Conservation (phyloP, 2,113 vertebrate species). For the Peromyscus californicus region DNA sequence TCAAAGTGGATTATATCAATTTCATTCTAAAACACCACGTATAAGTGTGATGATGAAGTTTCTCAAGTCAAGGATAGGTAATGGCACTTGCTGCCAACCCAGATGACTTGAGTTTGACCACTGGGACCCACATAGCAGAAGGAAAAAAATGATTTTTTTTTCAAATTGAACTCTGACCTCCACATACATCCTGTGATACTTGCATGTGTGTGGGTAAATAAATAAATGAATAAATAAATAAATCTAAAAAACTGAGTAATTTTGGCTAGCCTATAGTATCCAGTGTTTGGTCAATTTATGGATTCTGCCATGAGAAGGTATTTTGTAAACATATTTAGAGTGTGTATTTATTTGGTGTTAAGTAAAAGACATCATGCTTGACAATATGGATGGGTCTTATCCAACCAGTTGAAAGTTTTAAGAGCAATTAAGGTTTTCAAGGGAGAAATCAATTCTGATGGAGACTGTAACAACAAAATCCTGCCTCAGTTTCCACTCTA, state of each 20-base stretch:
- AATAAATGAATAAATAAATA: neutral
- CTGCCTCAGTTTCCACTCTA: neutral
- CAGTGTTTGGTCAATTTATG: neutral
- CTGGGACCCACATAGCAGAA: neutral
- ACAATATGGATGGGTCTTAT: neutral
- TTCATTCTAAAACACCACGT: neutral
- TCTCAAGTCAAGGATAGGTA: neutral
- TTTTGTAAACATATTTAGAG: neutral
- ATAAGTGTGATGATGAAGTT: neutral
- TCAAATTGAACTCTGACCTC: neutral
- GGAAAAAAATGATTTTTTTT: neutral
- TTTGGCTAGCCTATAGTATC: neutral
- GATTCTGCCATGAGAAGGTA: neutral
- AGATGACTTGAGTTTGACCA: neutral
- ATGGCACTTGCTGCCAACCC: neutral
- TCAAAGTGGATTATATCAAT: neutral
- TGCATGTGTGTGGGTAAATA: neutral
- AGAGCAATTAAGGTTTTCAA: neutral
- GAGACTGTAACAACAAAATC: neutral
- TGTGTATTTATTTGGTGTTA: neutral
- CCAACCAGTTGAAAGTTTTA: neutral
- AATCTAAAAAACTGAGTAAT: neutral
- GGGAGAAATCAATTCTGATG: neutral
- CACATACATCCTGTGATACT: neutral
- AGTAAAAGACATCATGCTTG: neutral